Percentiles rank a stretch among this genome's conserved stretches.
These are phyloP conservation scores for Teleiodes luculella DNA, from an alignment of 2,888 invertebrate genomes.

Conservation along the genomic window DNA sequence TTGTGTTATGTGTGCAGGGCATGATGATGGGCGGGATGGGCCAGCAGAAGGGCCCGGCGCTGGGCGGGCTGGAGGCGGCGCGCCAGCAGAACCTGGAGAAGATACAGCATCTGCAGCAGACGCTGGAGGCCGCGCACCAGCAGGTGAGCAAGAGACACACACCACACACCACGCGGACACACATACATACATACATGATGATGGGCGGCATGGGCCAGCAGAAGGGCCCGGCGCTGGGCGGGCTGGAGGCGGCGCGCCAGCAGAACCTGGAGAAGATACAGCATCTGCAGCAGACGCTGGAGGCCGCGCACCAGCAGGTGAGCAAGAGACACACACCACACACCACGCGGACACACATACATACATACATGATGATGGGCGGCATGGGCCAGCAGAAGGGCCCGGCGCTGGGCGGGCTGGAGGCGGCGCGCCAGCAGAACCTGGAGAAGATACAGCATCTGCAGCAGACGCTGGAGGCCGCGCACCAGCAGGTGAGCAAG, in stretches of 20 bases:
- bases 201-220: conserved; percentile 44
- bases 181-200: too few relatives aligned
- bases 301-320: conserved; percentile 84
- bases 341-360: too few relatives aligned
- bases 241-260: conserved; percentile 47
- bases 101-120: conserved; percentile 86
- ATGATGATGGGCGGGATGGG: conserved; percentile 57
- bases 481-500: conserved; percentile 80
- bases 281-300: conserved; percentile 86
- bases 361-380: conserved; percentile 67
- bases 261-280: conserved; percentile 82
- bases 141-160: too few relatives aligned
- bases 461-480: conserved; percentile 87
- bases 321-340: too few relatives aligned
- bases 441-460: conserved; percentile 84
- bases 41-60: conserved; percentile 38
- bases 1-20: conserved; percentile 37
- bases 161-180: too few relatives aligned
- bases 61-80: conserved; percentile 52
- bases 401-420: conserved; percentile 48
- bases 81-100: conserved; percentile 76
- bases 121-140: conserved; percentile 88
- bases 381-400: conserved; percentile 39
- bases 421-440: conserved; percentile 48
- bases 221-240: conserved; percentile 44